Evolutionary conservation across 2,113 vertebrate genomes (phyloP), one percentile per base, ranked within the genome.

Genomic region (Phalacrocorax brasilianus): DNA sequence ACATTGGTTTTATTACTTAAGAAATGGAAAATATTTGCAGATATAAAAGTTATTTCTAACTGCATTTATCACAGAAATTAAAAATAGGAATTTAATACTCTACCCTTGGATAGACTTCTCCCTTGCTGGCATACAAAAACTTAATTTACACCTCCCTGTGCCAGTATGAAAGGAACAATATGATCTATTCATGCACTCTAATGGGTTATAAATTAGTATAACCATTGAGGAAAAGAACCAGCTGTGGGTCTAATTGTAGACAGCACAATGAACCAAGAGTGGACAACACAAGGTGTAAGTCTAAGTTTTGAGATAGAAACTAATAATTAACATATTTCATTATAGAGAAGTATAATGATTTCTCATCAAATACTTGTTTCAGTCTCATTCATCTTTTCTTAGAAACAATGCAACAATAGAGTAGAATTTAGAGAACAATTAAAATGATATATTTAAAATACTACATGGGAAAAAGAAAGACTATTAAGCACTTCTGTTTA

Each of bases 151-250:
- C 58, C 83, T 94, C 63, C 47, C 13, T 88, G 45, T 78, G 56
- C 71, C 73, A 67, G 17, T 58, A 55, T 56, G 74, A 93, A 94
- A 95, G 44, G 93, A 95, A 97, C 91, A 96, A 79, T 45, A 66
- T 20, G 23, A 95, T 82, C 72, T 95, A 66, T 86, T 95, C 45
- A 71, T 74, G n/a, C 38, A 58, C 53, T 49, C 15, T 84, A 67
- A 87, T 32, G 50, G 65, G 23, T 80, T 81, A 90, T 78, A 96
- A 95, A 97, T 93, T 92, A 95, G 45, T 59, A 70, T 40, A 83
- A 55, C 52, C 50, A 84, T 5, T 67, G 40, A 95, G 10, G 38
- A 40, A 65, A 91, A 88, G n/a, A 93, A 79, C 17, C 38, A 91
- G 74, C 88, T 81, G 35, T 78, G 50, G 15, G 40, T 80, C 28